Conservation (phyloP, 1,140 invertebrate species). For the Laupala kohalensis region DNA sequence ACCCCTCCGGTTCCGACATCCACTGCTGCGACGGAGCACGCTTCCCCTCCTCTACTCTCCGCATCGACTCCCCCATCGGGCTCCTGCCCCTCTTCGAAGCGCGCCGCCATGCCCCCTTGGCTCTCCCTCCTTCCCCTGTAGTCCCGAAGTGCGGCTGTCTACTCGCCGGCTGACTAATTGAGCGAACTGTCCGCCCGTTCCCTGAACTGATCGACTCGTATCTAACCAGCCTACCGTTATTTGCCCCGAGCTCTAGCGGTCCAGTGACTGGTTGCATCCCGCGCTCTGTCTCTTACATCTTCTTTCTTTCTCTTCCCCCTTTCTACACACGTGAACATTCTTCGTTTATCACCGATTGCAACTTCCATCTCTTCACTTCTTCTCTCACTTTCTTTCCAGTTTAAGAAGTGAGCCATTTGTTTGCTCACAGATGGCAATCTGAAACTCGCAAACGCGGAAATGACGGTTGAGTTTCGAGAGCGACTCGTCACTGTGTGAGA, state of each 20-base stretch:
- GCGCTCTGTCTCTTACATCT: neutral
- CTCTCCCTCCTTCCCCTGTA: neutral
- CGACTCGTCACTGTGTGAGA: neutral
- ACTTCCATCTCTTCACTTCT: neutral
- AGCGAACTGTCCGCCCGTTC: neutral
- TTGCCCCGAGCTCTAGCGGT: neutral
- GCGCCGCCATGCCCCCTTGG: neutral
- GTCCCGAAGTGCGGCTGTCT: neutral
- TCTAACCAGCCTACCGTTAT: neutral
- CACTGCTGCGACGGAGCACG: neutral
- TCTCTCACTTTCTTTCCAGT: neutral
- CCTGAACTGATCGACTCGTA: neutral
- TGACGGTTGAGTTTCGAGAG: neutral
- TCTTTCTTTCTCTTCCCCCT: neutral
- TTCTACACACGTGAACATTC: neutral
- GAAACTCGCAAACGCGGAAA: neutral
- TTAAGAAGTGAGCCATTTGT: neutral
- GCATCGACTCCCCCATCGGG: neutral
- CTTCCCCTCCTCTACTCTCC: neutral
- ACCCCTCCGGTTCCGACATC: neutral
- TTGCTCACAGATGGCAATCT: neutral
- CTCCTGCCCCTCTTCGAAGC: neutral
- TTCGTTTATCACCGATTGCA: neutral
- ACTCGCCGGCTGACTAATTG: neutral
- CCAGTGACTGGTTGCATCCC: neutral